Evolutionary conservation across 2,113 vertebrate genomes (phyloP).

Genomic region (Eleginops maclovinus): DNA sequence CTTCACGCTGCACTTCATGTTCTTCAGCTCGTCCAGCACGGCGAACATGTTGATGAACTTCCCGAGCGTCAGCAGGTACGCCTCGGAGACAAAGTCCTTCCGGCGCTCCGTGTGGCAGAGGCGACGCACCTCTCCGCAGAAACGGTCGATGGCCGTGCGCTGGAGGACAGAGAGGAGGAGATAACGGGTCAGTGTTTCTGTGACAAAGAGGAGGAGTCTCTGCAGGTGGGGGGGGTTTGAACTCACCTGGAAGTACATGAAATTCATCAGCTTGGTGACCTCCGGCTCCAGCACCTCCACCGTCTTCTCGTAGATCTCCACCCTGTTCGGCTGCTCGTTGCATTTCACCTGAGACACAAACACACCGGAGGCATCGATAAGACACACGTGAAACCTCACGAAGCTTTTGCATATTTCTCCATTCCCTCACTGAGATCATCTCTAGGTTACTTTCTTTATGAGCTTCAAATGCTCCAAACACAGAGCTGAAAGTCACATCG

Average conservation of each 20-base stretch:
- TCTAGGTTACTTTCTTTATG: too few species aligned
- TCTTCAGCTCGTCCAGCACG: constrained; percentile 97
- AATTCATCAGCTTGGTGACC: constrained; percentile 99
- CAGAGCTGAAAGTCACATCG: too few species aligned
- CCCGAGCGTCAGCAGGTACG: constrained; percentile 96
- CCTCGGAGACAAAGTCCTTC: constrained; percentile 99
- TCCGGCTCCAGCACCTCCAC: constrained; percentile 98
- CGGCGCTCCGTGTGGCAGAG: constrained; percentile 95
- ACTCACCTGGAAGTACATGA: constrained; percentile 98
- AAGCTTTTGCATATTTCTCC: background rate
- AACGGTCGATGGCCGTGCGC: constrained; percentile 97
- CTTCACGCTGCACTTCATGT: constrained; percentile 99
- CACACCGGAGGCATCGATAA: constrained; percentile 55
- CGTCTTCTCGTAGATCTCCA: constrained; percentile 99
- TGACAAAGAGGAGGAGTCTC: too few species aligned
- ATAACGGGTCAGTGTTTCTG: too few species aligned
- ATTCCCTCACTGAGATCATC: too few species aligned
- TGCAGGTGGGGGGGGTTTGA: too few species aligned
- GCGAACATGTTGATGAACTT: constrained; percentile 99
- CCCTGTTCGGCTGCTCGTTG: constrained; percentile 98
- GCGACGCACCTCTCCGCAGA: constrained; percentile 97
- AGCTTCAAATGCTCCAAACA: too few species aligned
- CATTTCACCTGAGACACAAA: constrained; percentile 93
- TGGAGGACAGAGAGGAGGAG: constrained; percentile 58
- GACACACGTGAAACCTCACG: too few species aligned